Base-by-base conservation (phyloP, 2,797 vertebrate genomes). In the Oreochromis mossambicus region DNA sequence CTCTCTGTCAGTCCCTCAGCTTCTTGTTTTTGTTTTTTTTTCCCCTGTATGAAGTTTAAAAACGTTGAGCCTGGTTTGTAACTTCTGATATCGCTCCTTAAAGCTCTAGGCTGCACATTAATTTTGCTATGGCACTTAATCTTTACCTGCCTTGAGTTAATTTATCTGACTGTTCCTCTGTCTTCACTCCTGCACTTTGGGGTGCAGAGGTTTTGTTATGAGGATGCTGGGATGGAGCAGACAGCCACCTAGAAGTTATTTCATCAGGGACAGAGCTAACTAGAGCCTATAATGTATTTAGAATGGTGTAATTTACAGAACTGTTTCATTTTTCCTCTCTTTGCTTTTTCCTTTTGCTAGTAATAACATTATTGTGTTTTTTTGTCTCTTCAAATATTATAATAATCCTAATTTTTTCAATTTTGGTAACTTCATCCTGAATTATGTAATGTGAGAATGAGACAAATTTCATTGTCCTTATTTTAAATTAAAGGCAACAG, bases 141-240 rank as follows among this genome's bases (percentile, higher is more conserved):
- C 84, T 52, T 87, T 85, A 90, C 86, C 83, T 89, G 92, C 81
- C 82, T 84, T 17, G 11, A 88, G 83, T 88, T 85, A 14, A 17
- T 78, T 85, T 84, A 79, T 76, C 36, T 15, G 1, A 5, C 73
- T 52, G 32, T 5, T 38, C 26, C 34, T 38, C 36, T 14, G 13
- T 41, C 12, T 14, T 34, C 8, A 61, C 29, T 61, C 56, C 56
- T 58, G 56, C 8, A 58, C 17, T 61, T 34, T 34, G 29, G 5
- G 56, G 29, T 34, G 56, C 15, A 61, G 0, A 3, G 3, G 0
- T 61, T 61, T 73, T 76, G 21, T 41, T 15, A 73, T 54, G 78
- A 79, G 34, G 56, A 83, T 75, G 75, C 79, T 75, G 89, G 82
- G 73, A 46, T 51, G 58, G 19, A 87, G 80, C 5, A 7, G 78